Conservation (phyloP, 2,797 vertebrate genomes). For the Capromys pilorides region DNA sequence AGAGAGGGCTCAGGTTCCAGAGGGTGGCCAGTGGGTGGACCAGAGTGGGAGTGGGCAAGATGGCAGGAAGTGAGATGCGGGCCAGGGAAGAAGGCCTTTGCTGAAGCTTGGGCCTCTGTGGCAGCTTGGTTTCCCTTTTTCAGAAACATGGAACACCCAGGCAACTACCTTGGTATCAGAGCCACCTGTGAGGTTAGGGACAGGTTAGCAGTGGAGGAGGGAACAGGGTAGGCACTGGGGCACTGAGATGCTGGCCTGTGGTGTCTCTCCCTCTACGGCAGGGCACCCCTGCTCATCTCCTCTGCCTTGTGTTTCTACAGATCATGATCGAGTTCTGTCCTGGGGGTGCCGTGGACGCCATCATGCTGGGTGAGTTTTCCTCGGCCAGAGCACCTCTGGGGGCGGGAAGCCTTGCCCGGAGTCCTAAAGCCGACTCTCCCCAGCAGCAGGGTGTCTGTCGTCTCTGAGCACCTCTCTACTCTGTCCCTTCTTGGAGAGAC, state of each 20-base stretch:
- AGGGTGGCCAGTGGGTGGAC: not conserved
- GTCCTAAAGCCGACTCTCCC: not conserved
- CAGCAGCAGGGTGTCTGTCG: rapidly evolving
- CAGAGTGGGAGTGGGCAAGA: rapidly evolving
- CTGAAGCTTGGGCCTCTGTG: not conserved
- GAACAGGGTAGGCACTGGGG: not conserved
- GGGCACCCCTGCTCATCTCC: not conserved
- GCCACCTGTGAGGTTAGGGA: not conserved
- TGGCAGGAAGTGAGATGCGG: rapidly evolving
- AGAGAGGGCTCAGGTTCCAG: rapidly evolving
- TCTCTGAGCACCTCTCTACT: not conserved
- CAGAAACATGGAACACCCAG: not conserved
- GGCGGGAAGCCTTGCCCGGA: rapidly evolving
- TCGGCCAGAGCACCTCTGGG: rapidly evolving
- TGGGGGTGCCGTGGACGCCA: constrained; percentile 96
- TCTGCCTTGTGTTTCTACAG: constrained; percentile 83
- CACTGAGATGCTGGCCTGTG: not conserved
- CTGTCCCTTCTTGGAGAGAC: not conserved
- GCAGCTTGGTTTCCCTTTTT: not conserved
- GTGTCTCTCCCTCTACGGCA: rapidly evolving
- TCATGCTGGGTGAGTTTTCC: constrained; percentile 93
- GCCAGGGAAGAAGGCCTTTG: not conserved
- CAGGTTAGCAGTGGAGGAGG: too few relatives aligned
- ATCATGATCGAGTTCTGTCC: constrained; percentile 99
- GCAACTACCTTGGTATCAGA: not conserved